Conservation (phyloP, 1,140 invertebrate genomes). For the Orius insidiosus region DNA sequence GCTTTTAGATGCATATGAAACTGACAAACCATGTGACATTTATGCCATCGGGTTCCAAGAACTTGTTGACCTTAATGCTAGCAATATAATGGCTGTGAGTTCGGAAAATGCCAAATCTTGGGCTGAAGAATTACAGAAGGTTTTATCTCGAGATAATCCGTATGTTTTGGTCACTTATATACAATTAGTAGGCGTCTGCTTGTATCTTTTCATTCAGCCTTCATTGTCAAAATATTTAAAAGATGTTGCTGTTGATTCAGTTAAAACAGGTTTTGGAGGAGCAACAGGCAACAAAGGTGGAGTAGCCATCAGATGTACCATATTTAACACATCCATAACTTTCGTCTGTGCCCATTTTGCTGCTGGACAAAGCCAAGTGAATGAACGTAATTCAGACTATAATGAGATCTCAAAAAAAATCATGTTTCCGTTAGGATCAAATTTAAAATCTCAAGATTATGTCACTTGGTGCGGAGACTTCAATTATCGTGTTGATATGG, state of each 20-base stretch:
- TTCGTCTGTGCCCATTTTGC: slow-evolving; percentile 28
- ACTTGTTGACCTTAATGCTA: slow-evolving; percentile 97
- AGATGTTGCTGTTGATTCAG: slow-evolving; percentile 84
- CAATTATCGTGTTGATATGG: slow-evolving; percentile 94
- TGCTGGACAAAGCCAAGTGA: slow-evolving; percentile 21
- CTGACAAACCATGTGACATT: slow-evolving; percentile 54
- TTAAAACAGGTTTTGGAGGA: slow-evolving; percentile 95
- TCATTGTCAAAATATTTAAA: slow-evolving; percentile 71
- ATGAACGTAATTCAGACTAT: slow-evolving; percentile 90
- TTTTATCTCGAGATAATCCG: slow-evolving; percentile 68
- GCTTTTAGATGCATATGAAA: slow-evolving; percentile 57
- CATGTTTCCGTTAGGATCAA: slow-evolving; percentile 30
- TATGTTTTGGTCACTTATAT: slow-evolving; percentile 89
- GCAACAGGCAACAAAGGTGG: slow-evolving; percentile 59
- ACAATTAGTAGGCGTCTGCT: slow-evolving; percentile 93
- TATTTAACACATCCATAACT: slow-evolving; percentile 84
- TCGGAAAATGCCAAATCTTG: slow-evolving; percentile 87
- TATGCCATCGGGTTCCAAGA: slow-evolving; percentile 98
- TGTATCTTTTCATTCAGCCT: slow-evolving; percentile 85
- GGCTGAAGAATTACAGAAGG: slow-evolving; percentile 87
- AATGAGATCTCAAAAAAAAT: slow-evolving; percentile 77
- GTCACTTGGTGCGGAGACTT: slow-evolving; percentile 99
- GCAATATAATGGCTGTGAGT: slow-evolving; percentile 92
- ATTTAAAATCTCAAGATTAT: slow-evolving; percentile 89
- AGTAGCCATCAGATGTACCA: slow-evolving; percentile 80